These are phyloP conservation scores for Ciconia stormi DNA, from an alignment of 2,113 vertebrate species.

Conservation along the genomic window DNA sequence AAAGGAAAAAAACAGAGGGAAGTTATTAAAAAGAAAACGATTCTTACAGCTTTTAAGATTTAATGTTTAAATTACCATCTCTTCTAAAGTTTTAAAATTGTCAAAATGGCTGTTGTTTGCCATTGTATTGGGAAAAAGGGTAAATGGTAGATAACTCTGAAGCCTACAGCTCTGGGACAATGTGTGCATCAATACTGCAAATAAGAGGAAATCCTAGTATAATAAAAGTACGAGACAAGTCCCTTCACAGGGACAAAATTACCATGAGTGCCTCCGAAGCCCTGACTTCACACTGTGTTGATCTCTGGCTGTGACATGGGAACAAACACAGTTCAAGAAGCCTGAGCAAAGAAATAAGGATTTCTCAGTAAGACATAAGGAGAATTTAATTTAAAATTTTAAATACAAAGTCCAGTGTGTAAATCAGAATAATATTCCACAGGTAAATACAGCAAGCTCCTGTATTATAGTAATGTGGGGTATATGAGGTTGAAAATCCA, in stretches of 20 bases:
- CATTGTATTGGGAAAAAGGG: neutral
- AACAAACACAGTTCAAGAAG: neutral
- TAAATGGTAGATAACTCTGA: neutral
- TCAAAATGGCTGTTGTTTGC: neutral
- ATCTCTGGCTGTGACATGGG: neutral
- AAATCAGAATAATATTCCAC: neutral
- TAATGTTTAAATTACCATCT: neutral
- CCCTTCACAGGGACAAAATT: neutral
- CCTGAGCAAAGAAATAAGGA: neutral
- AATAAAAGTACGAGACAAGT: neutral
- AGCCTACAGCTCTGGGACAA: neutral
- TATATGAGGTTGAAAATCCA: neutral
- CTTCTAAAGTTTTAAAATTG: neutral
- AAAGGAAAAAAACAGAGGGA: neutral
- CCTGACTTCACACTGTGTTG: neutral
- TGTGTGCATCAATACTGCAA: neutral
- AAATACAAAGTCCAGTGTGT: neutral
- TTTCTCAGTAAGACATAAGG: neutral
- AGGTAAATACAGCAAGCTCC: neutral
- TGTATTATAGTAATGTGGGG: neutral
- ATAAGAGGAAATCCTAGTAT: neutral
- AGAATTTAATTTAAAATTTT: neutral
- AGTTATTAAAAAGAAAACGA: neutral
- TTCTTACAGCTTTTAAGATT: neutral
- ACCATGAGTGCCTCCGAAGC: neutral